These are phyloP conservation scores for Peromyscus californicus DNA, from an alignment of 2,113 vertebrate species.

Conservation along the genomic window DNA sequence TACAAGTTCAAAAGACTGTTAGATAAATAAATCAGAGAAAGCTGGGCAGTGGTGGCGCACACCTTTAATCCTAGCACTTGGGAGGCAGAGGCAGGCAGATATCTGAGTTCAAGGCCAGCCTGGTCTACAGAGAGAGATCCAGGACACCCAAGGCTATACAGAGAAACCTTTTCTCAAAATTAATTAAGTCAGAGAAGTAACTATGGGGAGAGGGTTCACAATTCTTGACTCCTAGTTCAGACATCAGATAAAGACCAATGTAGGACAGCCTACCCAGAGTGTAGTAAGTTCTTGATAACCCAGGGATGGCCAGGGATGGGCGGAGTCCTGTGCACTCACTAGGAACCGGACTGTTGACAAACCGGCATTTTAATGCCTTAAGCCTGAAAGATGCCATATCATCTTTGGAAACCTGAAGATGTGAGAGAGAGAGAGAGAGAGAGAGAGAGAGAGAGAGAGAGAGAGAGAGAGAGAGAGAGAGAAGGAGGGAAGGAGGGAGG, in stretches of 20 bases:
- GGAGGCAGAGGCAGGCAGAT: too few species aligned
- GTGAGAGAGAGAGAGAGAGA: not conserved
- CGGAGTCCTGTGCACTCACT: not conserved
- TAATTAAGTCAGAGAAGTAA: not conserved
- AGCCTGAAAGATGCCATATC: not conserved
- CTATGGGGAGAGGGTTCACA: not conserved
- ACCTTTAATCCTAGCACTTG: too few species aligned
- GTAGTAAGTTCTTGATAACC: not conserved
- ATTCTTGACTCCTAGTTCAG: not conserved
- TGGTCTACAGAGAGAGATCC: too few species aligned
- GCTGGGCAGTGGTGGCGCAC: not conserved
- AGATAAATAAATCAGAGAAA: not conserved
- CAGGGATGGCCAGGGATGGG: not conserved
- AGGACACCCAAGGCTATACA: too few species aligned
- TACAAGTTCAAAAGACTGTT: not conserved
- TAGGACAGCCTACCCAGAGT: not conserved
- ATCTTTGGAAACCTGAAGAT: not conserved
- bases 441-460: too few species aligned
- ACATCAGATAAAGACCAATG: not conserved
- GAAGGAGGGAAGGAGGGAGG: too few species aligned
- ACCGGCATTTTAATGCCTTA: not conserved
- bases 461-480: too few species aligned
- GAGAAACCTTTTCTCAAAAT: too few species aligned
- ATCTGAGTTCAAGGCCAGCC: too few species aligned
- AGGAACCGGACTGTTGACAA: not conserved